Percentiles rank a stretch among this genome's conserved stretches.
Evolutionary conservation across 2,888 invertebrate genomes (phyloP).

Genomic region (Macaria liturata): DNA sequence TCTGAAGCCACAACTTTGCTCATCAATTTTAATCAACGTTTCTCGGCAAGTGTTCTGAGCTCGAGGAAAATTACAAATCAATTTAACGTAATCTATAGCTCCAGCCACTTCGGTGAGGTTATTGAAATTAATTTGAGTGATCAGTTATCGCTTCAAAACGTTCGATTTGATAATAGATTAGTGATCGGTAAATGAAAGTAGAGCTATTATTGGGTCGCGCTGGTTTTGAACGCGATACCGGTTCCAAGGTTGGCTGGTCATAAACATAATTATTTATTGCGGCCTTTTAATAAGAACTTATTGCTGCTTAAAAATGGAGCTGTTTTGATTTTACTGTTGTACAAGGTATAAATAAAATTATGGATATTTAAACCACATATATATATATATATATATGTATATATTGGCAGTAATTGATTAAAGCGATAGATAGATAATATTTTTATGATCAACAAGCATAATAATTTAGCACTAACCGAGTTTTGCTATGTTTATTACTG

Average conservation of each 20-base stretch:
- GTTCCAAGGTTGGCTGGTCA: background rate
- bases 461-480: too few relatives aligned
- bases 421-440: too few relatives aligned
- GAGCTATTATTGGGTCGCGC: background rate
- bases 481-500: too few relatives aligned
- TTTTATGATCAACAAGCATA: too few relatives aligned
- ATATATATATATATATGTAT: too few relatives aligned
- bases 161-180: slow-evolving; percentile 11
- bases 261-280: background rate
- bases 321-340: too few relatives aligned
- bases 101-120: slow-evolving; percentile 26
- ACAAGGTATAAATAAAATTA: too few relatives aligned
- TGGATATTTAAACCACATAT: too few relatives aligned
- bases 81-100: slow-evolving; percentile 38
- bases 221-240: background rate
- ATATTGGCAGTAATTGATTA: too few relatives aligned
- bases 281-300: too few relatives aligned
- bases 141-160: slow-evolving; percentile 27
- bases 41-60: slow-evolving; percentile 35
- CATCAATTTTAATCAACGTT: slow-evolving; percentile 53
- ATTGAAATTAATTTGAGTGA: slow-evolving; percentile 32
- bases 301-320: too few relatives aligned
- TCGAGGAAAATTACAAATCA: slow-evolving; percentile 36
- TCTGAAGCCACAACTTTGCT: slow-evolving; percentile 41
- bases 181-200: slow-evolving; percentile 7